Evolutionary conservation across 2,888 invertebrate species (phyloP).

Genomic region (Antheraea assamensis): DNA sequence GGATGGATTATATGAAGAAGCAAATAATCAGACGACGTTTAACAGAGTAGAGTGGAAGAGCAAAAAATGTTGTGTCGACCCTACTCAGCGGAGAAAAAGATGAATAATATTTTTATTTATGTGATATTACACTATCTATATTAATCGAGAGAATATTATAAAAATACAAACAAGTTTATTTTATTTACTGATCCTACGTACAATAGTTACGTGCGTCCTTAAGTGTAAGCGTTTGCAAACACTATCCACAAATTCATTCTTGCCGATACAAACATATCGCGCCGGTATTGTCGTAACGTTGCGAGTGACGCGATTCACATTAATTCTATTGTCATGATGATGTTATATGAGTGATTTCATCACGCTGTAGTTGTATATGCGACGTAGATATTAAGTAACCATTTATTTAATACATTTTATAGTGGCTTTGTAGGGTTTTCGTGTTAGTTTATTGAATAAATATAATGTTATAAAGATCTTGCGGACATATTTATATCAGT

Average conservation of each 20-base stretch:
- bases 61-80: too few relatives aligned
- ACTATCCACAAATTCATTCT: conserved; percentile 10
- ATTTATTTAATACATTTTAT: background rate
- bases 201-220: background rate
- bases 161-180: background rate
- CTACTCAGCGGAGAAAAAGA: too few relatives aligned
- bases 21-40: too few relatives aligned
- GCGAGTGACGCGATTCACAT: background rate
- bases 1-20: too few relatives aligned
- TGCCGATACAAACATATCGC: conserved; percentile 4
- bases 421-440: background rate
- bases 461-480: too few relatives aligned
- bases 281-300: conserved; percentile 3
- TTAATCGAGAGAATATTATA: background rate
- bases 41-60: too few relatives aligned
- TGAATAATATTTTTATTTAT: too few relatives aligned
- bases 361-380: background rate
- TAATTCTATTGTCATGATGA: background rate
- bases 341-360: background rate
- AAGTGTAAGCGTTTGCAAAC: conserved; percentile 1
- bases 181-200: background rate
- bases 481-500: too few relatives aligned
- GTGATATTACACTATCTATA: background rate
- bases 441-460: background rate
- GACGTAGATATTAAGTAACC: background rate